Evolutionary conservation across 2,113 vertebrate genomes (phyloP).

Genomic region (Illadopsis cleaveri): DNA sequence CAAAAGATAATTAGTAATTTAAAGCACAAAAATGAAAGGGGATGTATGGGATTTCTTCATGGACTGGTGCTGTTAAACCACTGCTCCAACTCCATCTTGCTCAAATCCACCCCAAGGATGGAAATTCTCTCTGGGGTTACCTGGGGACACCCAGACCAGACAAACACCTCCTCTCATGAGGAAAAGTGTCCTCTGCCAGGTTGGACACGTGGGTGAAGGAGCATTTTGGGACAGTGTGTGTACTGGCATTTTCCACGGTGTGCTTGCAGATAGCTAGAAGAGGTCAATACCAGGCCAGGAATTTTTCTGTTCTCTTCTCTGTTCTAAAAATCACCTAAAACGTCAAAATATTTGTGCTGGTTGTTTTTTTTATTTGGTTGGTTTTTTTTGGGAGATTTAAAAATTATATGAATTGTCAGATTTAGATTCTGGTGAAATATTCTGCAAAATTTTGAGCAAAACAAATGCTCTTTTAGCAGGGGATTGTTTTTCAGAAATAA

Average conservation of each 20-base stretch:
- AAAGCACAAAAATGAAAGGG: not conserved
- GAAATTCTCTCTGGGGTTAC: not conserved
- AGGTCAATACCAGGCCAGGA: not conserved
- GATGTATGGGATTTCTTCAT: not conserved
- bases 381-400: not conserved
- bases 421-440: not conserved
- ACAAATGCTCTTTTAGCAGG: not conserved
- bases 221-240: not conserved
- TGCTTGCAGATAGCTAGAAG: not conserved
- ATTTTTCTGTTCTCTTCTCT: not conserved
- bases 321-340: not conserved
- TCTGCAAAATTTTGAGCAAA: not conserved
- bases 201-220: rapidly evolving
- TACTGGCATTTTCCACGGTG: not conserved
- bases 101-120: not conserved
- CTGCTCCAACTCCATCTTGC: not conserved
- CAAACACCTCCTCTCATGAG: not conserved
- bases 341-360: not conserved
- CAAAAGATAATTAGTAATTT: not conserved
- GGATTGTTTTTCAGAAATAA: not conserved
- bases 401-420: not conserved
- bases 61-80: not conserved
- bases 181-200: not conserved
- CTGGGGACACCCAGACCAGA: not conserved
- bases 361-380: not conserved